Evolutionary conservation across 2,797 vertebrate genomes (phyloP).

Genomic region (Malacoraja senta): DNA sequence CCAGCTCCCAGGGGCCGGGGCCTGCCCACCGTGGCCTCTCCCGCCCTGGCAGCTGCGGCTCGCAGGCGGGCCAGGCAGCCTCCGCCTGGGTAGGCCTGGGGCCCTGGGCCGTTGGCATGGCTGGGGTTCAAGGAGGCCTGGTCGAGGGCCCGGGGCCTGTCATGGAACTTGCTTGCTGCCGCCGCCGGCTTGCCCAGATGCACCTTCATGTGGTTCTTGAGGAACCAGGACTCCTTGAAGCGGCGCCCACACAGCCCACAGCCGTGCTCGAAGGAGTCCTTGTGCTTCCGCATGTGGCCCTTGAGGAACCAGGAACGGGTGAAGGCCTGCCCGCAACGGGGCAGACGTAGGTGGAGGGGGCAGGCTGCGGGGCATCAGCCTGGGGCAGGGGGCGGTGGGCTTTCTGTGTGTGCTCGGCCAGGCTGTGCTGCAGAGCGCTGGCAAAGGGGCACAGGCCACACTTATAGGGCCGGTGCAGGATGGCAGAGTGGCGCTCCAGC

Average conservation of each 20-base stretch:
- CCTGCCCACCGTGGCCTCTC: constrained; percentile 46
- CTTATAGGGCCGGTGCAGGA: constrained; percentile 86
- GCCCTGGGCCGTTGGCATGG: constrained; percentile 62
- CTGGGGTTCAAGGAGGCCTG: constrained; percentile 80
- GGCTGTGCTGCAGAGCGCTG: constrained; percentile 75
- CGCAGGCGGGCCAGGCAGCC: constrained; percentile 76
- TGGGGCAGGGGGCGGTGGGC: constrained; percentile 57
- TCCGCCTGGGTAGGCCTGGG: constrained; percentile 53
- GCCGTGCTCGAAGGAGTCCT: constrained; percentile 85
- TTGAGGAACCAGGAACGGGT: constrained; percentile 92
- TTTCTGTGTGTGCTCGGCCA: constrained; percentile 75
- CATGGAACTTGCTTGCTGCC: constrained; percentile 47
- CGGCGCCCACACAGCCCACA: constrained; percentile 86
- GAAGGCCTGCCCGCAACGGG: constrained; percentile 85
- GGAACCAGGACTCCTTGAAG: constrained; percentile 92
- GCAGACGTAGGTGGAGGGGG: constrained; percentile 72
- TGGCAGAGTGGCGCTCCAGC: constrained; percentile 79
- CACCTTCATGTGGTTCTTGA: constrained; percentile 95
- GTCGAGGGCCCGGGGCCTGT: constrained; percentile 50
- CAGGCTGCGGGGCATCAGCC: constrained; percentile 43
- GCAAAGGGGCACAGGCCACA: constrained; percentile 83
- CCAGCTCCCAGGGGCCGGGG: constrained; percentile 44
- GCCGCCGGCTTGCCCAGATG: constrained; percentile 80
- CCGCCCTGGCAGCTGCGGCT: constrained; percentile 58
- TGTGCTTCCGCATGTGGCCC: constrained; percentile 92